These are phyloP conservation scores for Pinna nobilis DNA, from an alignment of 1,140 invertebrate genomes.

Conservation along the genomic window DNA sequence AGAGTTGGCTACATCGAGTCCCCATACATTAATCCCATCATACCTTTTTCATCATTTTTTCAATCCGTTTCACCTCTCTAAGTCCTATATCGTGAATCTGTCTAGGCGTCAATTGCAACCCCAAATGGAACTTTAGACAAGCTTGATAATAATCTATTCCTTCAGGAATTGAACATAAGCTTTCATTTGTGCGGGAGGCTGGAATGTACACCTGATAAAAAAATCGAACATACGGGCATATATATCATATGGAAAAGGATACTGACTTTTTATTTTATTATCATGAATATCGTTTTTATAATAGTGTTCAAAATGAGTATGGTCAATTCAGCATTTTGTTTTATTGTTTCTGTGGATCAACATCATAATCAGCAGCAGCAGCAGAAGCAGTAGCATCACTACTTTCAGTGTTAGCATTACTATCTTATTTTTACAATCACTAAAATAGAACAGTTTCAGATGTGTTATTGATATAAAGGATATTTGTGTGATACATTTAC, in stretches of 20 bases:
- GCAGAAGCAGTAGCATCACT: background rate
- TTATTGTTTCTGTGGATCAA: no score
- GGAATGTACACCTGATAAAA: conserved; percentile 46
- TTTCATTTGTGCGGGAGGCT: conserved; percentile 59
- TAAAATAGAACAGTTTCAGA: no score
- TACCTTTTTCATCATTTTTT: conserved; percentile 69
- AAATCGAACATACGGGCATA: no score
- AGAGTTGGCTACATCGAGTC: no score
- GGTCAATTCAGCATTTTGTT: no score
- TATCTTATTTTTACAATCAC: background rate
- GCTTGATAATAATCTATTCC: conserved; percentile 71
- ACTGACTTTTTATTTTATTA: no score
- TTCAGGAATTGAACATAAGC: conserved; percentile 63
- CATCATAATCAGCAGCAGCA: no score
- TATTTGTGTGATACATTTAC: no score
- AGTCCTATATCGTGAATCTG: conserved; percentile 72
- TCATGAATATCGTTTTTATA: no score
- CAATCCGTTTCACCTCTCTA: conserved; percentile 70
- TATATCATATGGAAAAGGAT: no score
- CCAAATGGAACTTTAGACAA: conserved; percentile 72
- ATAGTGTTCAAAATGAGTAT: no score
- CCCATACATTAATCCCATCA: background rate
- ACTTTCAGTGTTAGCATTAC: background rate
- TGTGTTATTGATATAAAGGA: no score
- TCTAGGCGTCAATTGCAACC: conserved; percentile 59